Evolutionary conservation across 2,888 invertebrate species (phyloP).

Genomic region (Drosophila pseudotakahashii): DNA sequence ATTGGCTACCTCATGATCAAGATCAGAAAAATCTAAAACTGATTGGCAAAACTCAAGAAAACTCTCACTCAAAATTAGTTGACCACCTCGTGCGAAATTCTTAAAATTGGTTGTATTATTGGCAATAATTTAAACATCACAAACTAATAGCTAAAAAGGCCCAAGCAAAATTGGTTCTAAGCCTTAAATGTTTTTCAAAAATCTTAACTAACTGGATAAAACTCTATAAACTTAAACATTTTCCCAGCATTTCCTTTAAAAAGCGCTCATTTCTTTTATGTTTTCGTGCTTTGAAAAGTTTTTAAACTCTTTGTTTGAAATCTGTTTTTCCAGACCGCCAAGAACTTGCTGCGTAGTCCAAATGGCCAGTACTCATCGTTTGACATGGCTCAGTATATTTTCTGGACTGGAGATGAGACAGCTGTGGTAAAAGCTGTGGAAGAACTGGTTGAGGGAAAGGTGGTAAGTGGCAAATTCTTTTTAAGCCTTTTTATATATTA

Average conservation of each 20-base stretch:
- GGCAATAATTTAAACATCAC: background rate
- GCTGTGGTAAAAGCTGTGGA: constrained; percentile 91
- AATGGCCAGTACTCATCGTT: constrained; percentile 90
- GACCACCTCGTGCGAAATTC: too few species aligned
- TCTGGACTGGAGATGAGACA: constrained; percentile 92
- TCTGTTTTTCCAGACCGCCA: constrained; percentile 84
- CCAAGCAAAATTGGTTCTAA: too few species aligned
- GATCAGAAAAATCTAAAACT: background rate
- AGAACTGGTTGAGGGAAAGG: constrained; percentile 90
- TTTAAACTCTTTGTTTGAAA: background rate
- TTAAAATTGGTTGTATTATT: background rate
- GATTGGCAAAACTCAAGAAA: constrained; percentile 29
- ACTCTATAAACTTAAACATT: background rate
- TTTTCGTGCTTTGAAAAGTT: background rate
- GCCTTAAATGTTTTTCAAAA: too few species aligned
- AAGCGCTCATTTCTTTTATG: background rate
- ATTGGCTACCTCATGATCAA: background rate
- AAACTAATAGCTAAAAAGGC: too few species aligned
- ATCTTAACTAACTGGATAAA: background rate
- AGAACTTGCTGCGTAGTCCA: constrained; percentile 84
- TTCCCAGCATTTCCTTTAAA: background rate
- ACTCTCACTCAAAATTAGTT: background rate
- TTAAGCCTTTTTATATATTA: too few species aligned
- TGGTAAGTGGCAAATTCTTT: constrained; percentile 85
- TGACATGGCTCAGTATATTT: constrained; percentile 93